Evolutionary conservation across 2,797 vertebrate genomes (phyloP).

Genomic region (Chaenodraco wilsoni): DNA sequence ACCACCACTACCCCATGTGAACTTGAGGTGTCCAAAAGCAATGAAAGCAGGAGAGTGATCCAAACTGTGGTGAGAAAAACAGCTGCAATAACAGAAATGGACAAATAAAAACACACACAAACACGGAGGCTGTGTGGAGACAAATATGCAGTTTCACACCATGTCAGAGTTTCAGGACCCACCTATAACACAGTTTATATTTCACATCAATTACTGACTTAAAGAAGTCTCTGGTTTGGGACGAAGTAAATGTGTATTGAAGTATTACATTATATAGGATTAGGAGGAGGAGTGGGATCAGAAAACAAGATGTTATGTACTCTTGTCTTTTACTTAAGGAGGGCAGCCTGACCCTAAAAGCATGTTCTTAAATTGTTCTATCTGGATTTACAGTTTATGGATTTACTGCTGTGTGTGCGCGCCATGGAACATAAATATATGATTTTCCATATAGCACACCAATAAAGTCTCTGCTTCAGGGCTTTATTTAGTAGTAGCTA

Average conservation of each 20-base stretch:
- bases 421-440: not conserved
- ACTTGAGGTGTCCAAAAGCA: constrained; percentile 46
- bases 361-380: no score
- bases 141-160: not conserved
- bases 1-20: constrained; percentile 54
- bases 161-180: not conserved
- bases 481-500: not conserved
- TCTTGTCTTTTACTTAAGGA: no score
- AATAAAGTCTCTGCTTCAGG: not conserved
- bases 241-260: no score
- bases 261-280: no score
- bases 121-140: constrained; percentile 17
- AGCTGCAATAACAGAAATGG: constrained; percentile 67
- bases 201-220: not conserved
- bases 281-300: no score
- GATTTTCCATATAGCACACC: not conserved
- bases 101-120: constrained; percentile 23
- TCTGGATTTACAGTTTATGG: no score
- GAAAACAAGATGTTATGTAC: no score
- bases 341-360: no score
- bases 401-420: not conserved
- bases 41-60: constrained; percentile 18
- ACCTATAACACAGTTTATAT: not conserved
- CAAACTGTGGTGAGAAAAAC: constrained; percentile 36
- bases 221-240: no score